phyloP scores from a whole-genome alignment of 2,113 vertebrate genomes.

The Triplophysa rosa region DNA sequence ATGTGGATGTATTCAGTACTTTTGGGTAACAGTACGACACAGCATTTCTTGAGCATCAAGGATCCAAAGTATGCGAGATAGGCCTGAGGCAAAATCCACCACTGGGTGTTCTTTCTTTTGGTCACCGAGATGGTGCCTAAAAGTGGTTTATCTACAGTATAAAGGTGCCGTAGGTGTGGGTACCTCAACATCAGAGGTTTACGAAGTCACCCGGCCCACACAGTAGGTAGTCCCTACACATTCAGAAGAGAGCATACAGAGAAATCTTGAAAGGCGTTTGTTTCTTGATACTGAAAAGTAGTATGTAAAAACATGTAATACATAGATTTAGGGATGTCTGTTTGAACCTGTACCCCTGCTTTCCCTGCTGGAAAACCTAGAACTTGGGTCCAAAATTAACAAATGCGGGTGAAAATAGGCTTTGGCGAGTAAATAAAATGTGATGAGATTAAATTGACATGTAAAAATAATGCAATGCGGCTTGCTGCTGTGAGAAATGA shows the following conservation, averaged over 20 bases:
- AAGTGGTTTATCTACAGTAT: background rate
- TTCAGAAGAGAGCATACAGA: background rate
- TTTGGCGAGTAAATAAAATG: too few species aligned
- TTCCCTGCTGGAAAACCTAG: background rate
- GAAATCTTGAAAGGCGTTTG: background rate
- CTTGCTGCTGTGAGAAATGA: too few species aligned
- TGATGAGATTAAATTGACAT: too few species aligned
- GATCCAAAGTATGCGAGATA: conserved; percentile 7
- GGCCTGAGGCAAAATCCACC: background rate
- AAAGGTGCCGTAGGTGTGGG: too few species aligned
- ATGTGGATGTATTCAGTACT: conserved; percentile 15
- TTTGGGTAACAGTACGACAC: background rate
- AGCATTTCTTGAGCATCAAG: background rate
- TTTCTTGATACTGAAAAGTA: conserved; percentile 10
- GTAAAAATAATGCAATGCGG: too few species aligned
- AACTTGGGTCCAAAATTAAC: too few species aligned
- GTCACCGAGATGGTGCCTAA: background rate
- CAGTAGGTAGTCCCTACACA: too few species aligned
- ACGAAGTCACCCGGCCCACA: too few species aligned
- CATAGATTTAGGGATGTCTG: conserved; percentile 5
- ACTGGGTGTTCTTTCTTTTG: background rate
- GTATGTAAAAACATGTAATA: background rate
- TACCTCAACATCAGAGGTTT: too few species aligned
- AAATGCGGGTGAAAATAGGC: too few species aligned
- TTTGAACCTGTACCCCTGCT: background rate